phyloP scores from a whole-genome alignment of 2,888 invertebrate genomes.

The Heliothis peltigera region DNA sequence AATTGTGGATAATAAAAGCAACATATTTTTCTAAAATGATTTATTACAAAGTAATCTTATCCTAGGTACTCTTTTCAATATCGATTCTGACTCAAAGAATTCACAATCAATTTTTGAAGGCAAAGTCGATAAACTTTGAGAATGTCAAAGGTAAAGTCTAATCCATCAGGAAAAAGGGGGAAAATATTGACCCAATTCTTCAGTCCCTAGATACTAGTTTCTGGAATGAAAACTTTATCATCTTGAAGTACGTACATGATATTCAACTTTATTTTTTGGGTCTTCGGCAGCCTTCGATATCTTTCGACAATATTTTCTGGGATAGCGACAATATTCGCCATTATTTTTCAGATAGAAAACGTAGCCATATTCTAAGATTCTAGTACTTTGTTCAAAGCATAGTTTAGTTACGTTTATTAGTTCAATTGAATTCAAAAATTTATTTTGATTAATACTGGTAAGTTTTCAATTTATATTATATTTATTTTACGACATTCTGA shows the following conservation, averaged over 20 bases:
- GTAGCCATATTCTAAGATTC: too few species aligned
- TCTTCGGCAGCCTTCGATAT: slow-evolving; percentile 13
- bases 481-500: too few species aligned
- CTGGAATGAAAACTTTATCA: slow-evolving; percentile 39
- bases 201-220: slow-evolving; percentile 28
- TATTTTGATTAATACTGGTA: too few species aligned
- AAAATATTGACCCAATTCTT: slow-evolving; percentile 32
- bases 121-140: slow-evolving; percentile 16
- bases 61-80: not conserved
- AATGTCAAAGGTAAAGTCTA: slow-evolving; percentile 27
- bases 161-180: slow-evolving; percentile 7
- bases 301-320: not conserved
- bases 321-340: too few species aligned
- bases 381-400: too few species aligned
- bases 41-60: not conserved
- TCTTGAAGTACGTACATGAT: slow-evolving; percentile 33
- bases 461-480: too few species aligned
- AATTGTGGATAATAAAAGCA: too few species aligned
- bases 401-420: too few species aligned
- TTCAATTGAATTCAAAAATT: too few species aligned
- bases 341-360: too few species aligned
- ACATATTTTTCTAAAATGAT: too few species aligned
- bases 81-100: not conserved
- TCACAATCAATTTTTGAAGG: slow-evolving; percentile 27
- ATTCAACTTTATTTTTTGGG: slow-evolving; percentile 24